Base-by-base conservation (phyloP, 2,113 vertebrate genomes). In the Phaethornis superciliosus region DNA sequence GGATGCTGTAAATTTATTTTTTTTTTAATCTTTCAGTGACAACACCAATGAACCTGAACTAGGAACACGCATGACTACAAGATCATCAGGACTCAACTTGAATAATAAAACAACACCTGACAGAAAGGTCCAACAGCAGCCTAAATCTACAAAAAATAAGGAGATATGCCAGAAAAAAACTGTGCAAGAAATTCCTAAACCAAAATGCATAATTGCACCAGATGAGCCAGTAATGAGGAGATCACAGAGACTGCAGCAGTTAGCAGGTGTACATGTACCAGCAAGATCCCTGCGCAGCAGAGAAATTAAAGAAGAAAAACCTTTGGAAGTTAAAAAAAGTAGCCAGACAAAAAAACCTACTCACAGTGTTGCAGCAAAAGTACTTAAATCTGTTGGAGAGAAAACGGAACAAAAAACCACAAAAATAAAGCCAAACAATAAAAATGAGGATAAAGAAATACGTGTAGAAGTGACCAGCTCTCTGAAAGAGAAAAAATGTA, bases 231-330 rank as follows among this genome's bases (percentile, higher is more conserved):
- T 96, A 88, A 97, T 18, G 15, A 95, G 98, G 82, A 97, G 98
- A 93, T 98, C 98, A 49, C 96, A 97, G 89, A 97, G 98, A 58
- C 93, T 98, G 22, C 97, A 97, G 23, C 97, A 98, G 56, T 89
- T 97, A 80, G 88, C 95, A 18, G 91, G 91, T 6, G 77, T 94
- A 22, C 96, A 95, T 54, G 92, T 96, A 81, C 96, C 97, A 62
- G 89, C 93, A 76, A 97, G 97, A 87, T 96, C 97, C 54, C 90
- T 98, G 60, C 95, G 97, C 30, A 98, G 46, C 55, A 97, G 97
- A 88, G 96, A 96, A 81, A 83, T 97, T 86, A 97, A 97, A 90
- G 93, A 91, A 88, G 69, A 94, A 91, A 95, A 81, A 42, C 17
- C 67, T 79, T 93, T 55, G 18, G 75, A 90, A 89, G 74, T 91